A percentile compares a stretch with the other conserved stretches of the same genome.
phyloP scores from a whole-genome alignment of 1,140 invertebrate species.

The Brachionus calyciflorus region DNA sequence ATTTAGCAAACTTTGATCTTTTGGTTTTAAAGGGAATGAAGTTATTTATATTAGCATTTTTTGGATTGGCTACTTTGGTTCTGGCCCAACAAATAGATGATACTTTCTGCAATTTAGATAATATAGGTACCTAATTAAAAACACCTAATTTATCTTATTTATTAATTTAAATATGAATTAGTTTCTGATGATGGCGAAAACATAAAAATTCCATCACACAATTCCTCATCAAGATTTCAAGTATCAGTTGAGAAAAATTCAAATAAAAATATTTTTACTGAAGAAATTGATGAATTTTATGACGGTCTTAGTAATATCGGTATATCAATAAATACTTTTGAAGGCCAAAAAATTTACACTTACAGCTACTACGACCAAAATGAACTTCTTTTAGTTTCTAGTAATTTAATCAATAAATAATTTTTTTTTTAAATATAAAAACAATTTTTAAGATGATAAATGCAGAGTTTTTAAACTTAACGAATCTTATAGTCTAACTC shows the following conservation, averaged over 20 bases:
- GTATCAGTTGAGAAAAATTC: constrained; percentile 24
- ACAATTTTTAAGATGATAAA: constrained; percentile 10
- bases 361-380: constrained; percentile 45
- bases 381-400: constrained; percentile 25
- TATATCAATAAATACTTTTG: constrained; percentile 40
- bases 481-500: constrained; percentile 7
- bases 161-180: background rate
- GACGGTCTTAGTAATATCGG: constrained; percentile 30
- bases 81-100: background rate
- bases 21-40: too few species aligned
- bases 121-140: background rate
- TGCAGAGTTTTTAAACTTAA: constrained; percentile 23
- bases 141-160: background rate
- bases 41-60: too few species aligned
- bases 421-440: background rate
- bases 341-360: background rate
- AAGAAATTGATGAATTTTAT: constrained; percentile 43
- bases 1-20: too few species aligned
- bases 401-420: background rate
- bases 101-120: constrained; percentile 41
- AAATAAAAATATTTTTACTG: background rate
- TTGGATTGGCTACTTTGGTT: too few species aligned
- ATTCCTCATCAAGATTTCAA: background rate
- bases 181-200: constrained; percentile 29
- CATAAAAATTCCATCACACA: background rate